Conservation (phyloP, 2,888 invertebrate genomes). For the Halictus ligatus region DNA sequence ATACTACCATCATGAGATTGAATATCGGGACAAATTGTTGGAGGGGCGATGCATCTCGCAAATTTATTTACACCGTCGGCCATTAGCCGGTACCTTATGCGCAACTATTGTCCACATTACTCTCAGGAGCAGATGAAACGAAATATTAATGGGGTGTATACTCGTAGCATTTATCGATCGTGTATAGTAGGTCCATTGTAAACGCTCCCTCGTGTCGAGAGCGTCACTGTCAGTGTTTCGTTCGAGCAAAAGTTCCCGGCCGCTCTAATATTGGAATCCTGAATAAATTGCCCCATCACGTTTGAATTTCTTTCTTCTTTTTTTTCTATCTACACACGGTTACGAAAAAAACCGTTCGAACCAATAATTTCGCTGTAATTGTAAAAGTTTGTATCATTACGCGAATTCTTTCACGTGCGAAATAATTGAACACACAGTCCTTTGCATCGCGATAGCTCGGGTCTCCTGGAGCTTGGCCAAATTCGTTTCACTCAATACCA, state of each 20-base stretch:
- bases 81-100: conserved; percentile 3
- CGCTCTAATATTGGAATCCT: not conserved
- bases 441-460: conserved; percentile 9
- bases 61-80: not conserved
- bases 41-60: not conserved
- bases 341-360: not conserved
- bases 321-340: not conserved
- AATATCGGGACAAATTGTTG: not conserved
- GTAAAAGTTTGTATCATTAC: not conserved
- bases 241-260: conserved; percentile 19
- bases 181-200: conserved; percentile 16
- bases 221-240: conserved; percentile 27
- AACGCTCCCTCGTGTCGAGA: conserved; percentile 26
- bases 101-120: conserved; percentile 11
- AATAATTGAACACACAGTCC: conserved; percentile 9
- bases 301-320: not conserved
- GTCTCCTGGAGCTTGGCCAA: conserved; percentile 1
- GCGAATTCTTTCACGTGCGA: not conserved
- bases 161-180: conserved; percentile 53
- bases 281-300: not conserved
- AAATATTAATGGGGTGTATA: conserved; percentile 55
- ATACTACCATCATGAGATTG: no score
- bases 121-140: conserved; percentile 40
- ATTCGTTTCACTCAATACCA: conserved; percentile 4
- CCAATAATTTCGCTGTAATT: not conserved